Evolutionary conservation across 2,113 vertebrate genomes (phyloP), one percentile per base, ranked within the genome.

Genomic region (Gymnarchus niloticus): DNA sequence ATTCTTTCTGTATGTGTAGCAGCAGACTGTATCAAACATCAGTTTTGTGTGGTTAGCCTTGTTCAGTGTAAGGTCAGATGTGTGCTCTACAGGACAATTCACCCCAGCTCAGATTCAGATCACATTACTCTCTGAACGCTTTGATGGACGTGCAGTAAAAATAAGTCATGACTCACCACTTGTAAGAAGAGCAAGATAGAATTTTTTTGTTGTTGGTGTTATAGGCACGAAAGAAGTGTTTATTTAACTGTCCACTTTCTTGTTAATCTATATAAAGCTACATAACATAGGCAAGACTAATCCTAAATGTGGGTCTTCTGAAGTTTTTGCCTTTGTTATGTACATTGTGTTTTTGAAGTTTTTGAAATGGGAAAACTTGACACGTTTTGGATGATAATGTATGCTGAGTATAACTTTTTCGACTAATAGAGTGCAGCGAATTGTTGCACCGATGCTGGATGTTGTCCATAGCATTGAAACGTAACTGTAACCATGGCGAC

Each of bases 301-400:
- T 78, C 76, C 23, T 73, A 41, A 73, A 73, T 73, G 28, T 41
- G 61, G 4, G 19, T 73, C 37, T 73, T 37, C 41, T 73, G 33
- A 69, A 17, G 61, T 33, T 14, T 37, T 69, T 28, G 17, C 17
- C 65, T 37, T 73, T 41, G 33, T 73, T n/a, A n/a, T n/a, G 28
- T 41, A 73, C 65, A 41, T 73, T 73, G 33, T 41, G 33, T 41
- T 41, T 69, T 73, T 73, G 33, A 33, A 33, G 4, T 33, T 73
- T 73, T 73, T n/a, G n/a, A 73, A 73, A 73, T 73, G 65, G 33
- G 19, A 73, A 73, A 37, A 73, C 65, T 73, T 73, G 65, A 73
- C 33, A 73, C 65, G 33, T 69, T 37, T 73, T 19, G 33, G 65
- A 41, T 69, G 33, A 33, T 69, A 5, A 33, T 14, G 37, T 33